Evolutionary conservation across 2,797 vertebrate species (phyloP).

Genomic region (Jordanella pulchra): DNA sequence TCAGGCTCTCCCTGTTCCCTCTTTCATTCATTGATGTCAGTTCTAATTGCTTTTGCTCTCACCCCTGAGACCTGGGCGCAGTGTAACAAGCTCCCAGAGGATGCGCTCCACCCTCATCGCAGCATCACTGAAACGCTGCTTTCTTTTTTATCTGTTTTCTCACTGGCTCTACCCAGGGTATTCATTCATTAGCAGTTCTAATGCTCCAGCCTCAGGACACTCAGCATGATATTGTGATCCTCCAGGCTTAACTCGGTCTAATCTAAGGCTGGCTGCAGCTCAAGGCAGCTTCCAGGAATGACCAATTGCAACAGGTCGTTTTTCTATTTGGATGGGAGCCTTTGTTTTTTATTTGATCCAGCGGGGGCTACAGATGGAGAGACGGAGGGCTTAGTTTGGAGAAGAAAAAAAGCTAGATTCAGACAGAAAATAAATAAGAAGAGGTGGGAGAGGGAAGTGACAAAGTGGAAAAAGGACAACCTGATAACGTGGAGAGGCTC

Average conservation of each 20-base stretch:
- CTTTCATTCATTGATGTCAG: conserved; percentile 75
- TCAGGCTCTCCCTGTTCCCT: conserved; percentile 43
- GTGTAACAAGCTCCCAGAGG: conserved; percentile 90
- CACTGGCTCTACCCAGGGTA: conserved; percentile 60
- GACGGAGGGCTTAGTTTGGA: not conserved
- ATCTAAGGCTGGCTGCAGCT: conserved; percentile 24
- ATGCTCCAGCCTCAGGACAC: conserved; percentile 42
- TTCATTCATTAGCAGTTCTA: conserved; percentile 85
- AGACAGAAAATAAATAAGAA: conserved; percentile 27
- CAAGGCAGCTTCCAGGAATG: conserved; percentile 19
- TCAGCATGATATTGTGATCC: conserved; percentile 39
- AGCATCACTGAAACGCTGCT: conserved; percentile 54
- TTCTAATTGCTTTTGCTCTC: conserved; percentile 85
- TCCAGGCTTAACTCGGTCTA: conserved; percentile 38
- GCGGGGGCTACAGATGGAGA: conserved; percentile 10
- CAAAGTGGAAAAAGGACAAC: conserved; percentile 28
- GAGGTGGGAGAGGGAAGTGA: conserved; percentile 29
- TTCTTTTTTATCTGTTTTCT: conserved; percentile 49
- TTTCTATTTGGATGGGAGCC: conserved; percentile 17
- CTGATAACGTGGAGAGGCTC: conserved; percentile 44
- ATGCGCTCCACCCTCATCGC: conserved; percentile 70
- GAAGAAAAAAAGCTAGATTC: conserved; percentile 9
- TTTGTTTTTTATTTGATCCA: conserved; percentile 12
- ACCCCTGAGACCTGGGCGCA: conserved; percentile 78
- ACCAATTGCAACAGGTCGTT: conserved; percentile 44